Conservation (phyloP, 2,113 vertebrate species). For the Chloebia gouldiae region DNA sequence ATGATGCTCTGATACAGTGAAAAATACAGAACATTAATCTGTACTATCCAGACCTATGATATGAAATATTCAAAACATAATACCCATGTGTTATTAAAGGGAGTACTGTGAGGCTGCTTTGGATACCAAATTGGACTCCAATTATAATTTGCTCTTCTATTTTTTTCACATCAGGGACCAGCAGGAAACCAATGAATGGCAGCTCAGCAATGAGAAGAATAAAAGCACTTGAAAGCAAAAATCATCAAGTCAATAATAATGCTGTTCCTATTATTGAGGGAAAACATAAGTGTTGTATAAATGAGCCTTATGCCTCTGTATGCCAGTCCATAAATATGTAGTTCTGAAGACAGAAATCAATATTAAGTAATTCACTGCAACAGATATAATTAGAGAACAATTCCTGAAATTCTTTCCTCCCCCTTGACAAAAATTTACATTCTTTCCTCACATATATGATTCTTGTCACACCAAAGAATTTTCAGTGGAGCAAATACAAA, state of each 20-base stretch:
- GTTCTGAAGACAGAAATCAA: conserved; percentile 18
- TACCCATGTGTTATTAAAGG: neutral
- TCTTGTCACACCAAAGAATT: neutral
- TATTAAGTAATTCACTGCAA: conserved; percentile 13
- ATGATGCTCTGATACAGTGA: neutral
- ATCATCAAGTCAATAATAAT: conserved; percentile 41
- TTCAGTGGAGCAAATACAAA: neutral
- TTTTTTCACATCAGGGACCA: conserved; percentile 20
- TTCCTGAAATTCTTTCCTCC: neutral
- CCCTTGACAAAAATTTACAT: neutral
- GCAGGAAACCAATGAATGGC: conserved; percentile 10
- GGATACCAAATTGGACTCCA: conserved; percentile 4
- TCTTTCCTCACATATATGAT: neutral
- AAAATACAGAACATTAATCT: neutral
- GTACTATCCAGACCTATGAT: neutral
- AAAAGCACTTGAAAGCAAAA: conserved; percentile 48
- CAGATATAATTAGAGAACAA: conserved; percentile 27
- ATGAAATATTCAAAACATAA: neutral
- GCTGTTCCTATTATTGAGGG: neutral
- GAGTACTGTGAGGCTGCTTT: neutral
- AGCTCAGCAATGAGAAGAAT: conserved; percentile 37
- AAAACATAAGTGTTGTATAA: conserved; percentile 38
- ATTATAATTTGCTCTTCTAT: conserved; percentile 7
- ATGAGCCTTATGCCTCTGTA: conserved; percentile 3
- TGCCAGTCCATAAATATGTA: neutral